These are phyloP conservation scores for Falco columbarius DNA, from an alignment of 2,797 vertebrate species.

Conservation along the genomic window DNA sequence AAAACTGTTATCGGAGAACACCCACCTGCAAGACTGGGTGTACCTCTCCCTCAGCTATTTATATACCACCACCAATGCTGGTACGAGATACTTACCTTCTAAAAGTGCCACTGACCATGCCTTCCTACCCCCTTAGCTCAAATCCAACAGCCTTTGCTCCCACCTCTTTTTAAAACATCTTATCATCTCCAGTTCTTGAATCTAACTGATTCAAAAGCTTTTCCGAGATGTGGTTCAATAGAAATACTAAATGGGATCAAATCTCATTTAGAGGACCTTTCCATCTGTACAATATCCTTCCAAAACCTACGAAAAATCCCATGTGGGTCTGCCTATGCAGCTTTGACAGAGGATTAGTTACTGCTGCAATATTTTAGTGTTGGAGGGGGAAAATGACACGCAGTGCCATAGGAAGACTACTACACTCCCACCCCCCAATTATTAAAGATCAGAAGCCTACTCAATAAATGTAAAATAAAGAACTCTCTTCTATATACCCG, in stretches of 20 bases:
- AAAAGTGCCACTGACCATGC: neutral
- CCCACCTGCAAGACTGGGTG: neutral
- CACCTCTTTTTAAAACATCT: neutral
- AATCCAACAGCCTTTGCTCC: neutral
- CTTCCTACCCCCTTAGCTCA: neutral
- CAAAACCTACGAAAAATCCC: neutral
- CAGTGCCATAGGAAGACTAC: neutral
- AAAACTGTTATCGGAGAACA: neutral
- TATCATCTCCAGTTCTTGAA: neutral
- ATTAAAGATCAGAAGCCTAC: neutral
- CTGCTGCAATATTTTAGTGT: neutral
- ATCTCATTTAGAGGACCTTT: neutral
- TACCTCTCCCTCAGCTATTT: neutral
- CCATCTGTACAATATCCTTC: neutral
- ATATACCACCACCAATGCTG: neutral
- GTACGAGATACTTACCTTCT: neutral
- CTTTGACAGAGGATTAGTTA: neutral
- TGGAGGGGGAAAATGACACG: neutral
- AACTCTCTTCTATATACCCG: neutral
- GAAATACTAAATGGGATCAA: neutral
- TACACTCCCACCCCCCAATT: neutral
- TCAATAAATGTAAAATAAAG: neutral
- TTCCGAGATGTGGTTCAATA: neutral
- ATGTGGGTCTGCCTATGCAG: neutral
- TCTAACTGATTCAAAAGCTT: neutral